Percentiles rank a stretch among this genome's conserved stretches.
phyloP scores from a whole-genome alignment of 53 echinoderm and acorn worm species.

The Paracentrotus lividus region DNA sequence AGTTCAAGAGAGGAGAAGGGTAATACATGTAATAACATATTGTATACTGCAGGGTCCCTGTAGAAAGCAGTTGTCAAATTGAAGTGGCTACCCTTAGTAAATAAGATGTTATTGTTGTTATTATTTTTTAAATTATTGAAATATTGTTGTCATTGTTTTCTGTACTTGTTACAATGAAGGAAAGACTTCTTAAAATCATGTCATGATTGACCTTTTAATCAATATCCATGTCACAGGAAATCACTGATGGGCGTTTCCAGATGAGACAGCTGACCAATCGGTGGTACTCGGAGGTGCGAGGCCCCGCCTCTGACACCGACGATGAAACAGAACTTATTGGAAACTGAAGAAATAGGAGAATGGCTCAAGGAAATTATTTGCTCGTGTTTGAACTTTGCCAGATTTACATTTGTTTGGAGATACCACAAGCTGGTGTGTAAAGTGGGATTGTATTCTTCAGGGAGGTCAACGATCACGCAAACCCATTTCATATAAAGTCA shows the following conservation, averaged over 20 bases:
- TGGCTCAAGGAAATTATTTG: neutral
- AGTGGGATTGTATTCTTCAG: neutral
- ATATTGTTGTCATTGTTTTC: too few species aligned
- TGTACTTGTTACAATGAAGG: neutral
- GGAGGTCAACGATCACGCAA: too few species aligned
- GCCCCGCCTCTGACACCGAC: conserved; percentile 88
- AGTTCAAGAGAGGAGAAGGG: too few species aligned
- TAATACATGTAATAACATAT: too few species aligned
- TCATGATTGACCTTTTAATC: neutral
- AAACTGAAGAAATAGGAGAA: neutral
- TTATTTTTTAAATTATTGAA: too few species aligned
- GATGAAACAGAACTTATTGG: conserved; percentile 79
- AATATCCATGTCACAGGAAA: conserved; percentile 73
- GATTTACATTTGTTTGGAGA: neutral
- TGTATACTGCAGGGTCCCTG: too few species aligned
- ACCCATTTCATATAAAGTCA: too few species aligned
- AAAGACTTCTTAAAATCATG: neutral
- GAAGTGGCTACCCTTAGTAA: too few species aligned
- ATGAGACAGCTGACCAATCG: conserved; percentile 95
- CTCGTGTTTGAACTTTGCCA: neutral
- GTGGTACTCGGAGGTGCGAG: conserved; percentile 93
- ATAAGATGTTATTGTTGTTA: too few species aligned
- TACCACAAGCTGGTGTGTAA: neutral
- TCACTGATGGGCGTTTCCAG: conserved; percentile 87
- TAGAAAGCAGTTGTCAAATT: too few species aligned